Evolutionary conservation across 2,888 invertebrate species (phyloP), one percentile per base, ranked within the genome.

Genomic region (Trachelus stipa): DNA sequence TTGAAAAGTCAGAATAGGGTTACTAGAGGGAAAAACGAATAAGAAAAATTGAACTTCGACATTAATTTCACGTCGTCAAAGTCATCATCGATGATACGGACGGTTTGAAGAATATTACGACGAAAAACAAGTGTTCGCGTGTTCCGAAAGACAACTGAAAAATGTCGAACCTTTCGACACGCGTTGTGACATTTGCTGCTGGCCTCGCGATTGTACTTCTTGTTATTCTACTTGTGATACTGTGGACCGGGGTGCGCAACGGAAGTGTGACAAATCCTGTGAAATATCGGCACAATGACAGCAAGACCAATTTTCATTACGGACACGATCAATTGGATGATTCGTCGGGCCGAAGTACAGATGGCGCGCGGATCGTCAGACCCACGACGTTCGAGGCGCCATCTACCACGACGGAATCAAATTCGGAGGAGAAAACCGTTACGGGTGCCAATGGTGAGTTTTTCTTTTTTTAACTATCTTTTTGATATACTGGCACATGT

Each of bases 141-240:
- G 56, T 56, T 56, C 56, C 23, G 56, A 56, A 56, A 56, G 15
- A 15, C 15, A 6, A 15, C 2, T 9, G 6, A 56, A 56, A 56
- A 56, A 87, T 87, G 87, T 85, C 87, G 83, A 84, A 86, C 73
- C 80, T 84, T 79, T 81, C 84, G 78, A 85, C 79, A 82, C 86
- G 87, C 77, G 82, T 81, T 73, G 82, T 82, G 68, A 83, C 83
- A 12, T 77, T 83, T 73, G 86, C 85, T 68, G 87, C 87, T 69
- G 79, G 77, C 12, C 73, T 88, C 37, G 83, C 83, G 76, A 86
- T 87, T 34, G 77, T 86, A 34, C 78, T 87, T n/a, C 82, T 88
- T 35, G 83, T 87, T 69, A 80, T 87, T 69, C 80, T 87, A 30
- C 76, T 88, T 40, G 84, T 86, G 79, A 79, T 88, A 12, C 56